Conservation (phyloP, 2,113 vertebrate genomes). For the Toxotes jaculatrix region DNA sequence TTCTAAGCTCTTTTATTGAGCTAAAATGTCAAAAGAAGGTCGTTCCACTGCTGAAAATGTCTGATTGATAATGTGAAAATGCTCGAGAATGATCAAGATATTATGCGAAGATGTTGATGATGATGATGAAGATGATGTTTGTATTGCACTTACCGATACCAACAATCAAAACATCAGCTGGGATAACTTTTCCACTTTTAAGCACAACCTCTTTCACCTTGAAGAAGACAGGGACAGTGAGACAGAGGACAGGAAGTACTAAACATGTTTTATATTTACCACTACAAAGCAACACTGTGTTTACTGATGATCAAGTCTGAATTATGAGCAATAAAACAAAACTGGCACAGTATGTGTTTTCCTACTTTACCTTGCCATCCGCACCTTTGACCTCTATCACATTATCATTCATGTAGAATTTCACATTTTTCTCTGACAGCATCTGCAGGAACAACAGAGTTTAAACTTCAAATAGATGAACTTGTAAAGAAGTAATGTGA, state of each 20-base stretch:
- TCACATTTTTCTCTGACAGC: constrained; percentile 83
- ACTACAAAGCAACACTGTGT: not conserved
- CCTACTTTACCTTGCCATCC: constrained; percentile 80
- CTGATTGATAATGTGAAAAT: no score
- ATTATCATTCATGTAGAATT: constrained; percentile 86
- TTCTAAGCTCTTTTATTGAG: no score
- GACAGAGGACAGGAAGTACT: not conserved
- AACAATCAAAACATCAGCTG: constrained; percentile 85
- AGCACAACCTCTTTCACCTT: constrained; percentile 86
- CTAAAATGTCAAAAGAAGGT: no score
- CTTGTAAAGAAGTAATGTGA: not conserved
- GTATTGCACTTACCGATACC: constrained; percentile 85
- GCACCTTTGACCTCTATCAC: constrained; percentile 83
- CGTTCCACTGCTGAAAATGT: no score
- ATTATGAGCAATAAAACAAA: not conserved
- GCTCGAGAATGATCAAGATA: no score
- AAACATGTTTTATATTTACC: not conserved
- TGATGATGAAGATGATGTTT: not conserved
- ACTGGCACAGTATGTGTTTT: not conserved
- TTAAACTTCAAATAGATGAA: not conserved
- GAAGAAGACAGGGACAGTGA: not conserved
- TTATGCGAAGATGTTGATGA: not conserved
- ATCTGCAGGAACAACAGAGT: constrained; percentile 79
- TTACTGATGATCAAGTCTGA: not conserved
- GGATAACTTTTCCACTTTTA: constrained; percentile 80